Evolutionary conservation across 2,113 vertebrate genomes (phyloP).

Genomic region (Colinus virginianus): DNA sequence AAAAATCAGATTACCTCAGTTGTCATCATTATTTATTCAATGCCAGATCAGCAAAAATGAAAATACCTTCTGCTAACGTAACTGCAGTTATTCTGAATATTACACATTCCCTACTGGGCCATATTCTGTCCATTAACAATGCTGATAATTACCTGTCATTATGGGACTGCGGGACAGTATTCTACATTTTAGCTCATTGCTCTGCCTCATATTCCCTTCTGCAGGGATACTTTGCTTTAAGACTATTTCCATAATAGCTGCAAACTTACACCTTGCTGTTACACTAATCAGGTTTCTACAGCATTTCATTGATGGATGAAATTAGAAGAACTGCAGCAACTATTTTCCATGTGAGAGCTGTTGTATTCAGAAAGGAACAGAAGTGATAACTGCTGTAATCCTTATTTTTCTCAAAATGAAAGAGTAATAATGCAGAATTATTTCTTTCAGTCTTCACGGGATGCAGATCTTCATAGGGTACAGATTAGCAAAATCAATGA

Average conservation of each 20-base stretch:
- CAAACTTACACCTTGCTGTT: constrained; percentile 8
- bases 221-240: not conserved
- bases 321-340: constrained; percentile 11
- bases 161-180: not conserved
- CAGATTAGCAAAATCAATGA: not conserved
- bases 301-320: not conserved
- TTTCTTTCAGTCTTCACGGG: not conserved
- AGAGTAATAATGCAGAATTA: not conserved
- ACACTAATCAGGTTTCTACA: constrained; percentile 4
- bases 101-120: not conserved
- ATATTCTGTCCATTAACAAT: not conserved
- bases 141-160: constrained; percentile 42
- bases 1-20: not conserved
- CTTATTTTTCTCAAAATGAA: not conserved
- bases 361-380: not conserved
- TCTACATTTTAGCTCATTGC: constrained; percentile 6
- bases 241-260: not conserved
- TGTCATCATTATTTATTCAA: not conserved
- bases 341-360: not conserved
- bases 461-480: not conserved
- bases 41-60: constrained; percentile 20
- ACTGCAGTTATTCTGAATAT: constrained; percentile 7
- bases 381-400: not conserved
- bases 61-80: not conserved
- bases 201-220: not conserved